Percentiles rank a stretch among this genome's conserved stretches.
phyloP scores from a whole-genome alignment of 37 sponge, comb jelly and placozoan species.

The Agelas oroides region DNA sequence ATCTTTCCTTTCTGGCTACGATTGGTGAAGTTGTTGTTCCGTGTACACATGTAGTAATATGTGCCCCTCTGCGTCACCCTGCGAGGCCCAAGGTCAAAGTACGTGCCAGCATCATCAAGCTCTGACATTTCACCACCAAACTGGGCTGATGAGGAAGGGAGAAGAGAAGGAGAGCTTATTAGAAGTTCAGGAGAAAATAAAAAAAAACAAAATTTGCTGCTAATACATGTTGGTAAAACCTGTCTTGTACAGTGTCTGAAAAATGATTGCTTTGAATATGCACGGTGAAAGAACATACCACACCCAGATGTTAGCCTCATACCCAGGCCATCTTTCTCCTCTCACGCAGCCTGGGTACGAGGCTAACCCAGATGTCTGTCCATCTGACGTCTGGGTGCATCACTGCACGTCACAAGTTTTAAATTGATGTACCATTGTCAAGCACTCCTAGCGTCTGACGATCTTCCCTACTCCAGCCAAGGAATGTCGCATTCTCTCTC shows the following conservation, averaged over 20 bases:
- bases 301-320: too few species aligned
- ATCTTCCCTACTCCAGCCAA: constrained; percentile 52
- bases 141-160: constrained; percentile 63
- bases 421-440: constrained; percentile 36
- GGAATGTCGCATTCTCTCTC: constrained; percentile 54
- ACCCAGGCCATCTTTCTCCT: too few species aligned
- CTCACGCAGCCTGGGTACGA: too few species aligned
- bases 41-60: constrained; percentile 94
- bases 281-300: too few species aligned
- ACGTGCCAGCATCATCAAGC: constrained; percentile 97
- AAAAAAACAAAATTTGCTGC: neutral
- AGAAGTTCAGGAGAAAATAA: neutral
- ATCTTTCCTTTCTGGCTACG: constrained; percentile 97
- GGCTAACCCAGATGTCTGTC: too few species aligned
- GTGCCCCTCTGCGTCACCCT: constrained; percentile 80
- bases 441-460: constrained; percentile 67
- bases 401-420: neutral
- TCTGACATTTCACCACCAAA: constrained; percentile 97
- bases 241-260: neutral
- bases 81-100: constrained; percentile 92
- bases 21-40: constrained; percentile 99
- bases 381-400: too few species aligned
- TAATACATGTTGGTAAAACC: neutral
- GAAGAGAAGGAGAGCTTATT: too few species aligned
- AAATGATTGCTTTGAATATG: neutral